Evolutionary conservation across 2,888 invertebrate species (phyloP), one percentile per base, ranked within the genome.

Genomic region (Sesamia inferens): DNA sequence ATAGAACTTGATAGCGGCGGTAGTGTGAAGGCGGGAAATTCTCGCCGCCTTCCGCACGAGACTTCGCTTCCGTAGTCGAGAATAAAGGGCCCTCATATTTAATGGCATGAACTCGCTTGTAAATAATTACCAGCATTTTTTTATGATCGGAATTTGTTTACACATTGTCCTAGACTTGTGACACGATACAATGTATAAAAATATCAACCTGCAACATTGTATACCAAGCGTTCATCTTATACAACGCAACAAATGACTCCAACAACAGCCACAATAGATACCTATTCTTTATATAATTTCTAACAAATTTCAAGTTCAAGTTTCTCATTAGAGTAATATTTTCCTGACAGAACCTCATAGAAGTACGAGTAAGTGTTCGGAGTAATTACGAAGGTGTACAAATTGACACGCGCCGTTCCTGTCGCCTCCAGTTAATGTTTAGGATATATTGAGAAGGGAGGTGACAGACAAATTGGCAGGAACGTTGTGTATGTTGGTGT

Each of bases 21-120:
- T 39, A 69, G 63, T 48, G 63, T 68, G 70, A 79, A 62, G 65
- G 74, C 80, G 84, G 87, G 78, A 88, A 87, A 74, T 82, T 74
- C 67, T 80, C 75, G 83, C 69, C 83, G 84, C 82, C 84, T 90
- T 88, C 89, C 88, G 87, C 84, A 85, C 76, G 76, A 81, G 76
- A 80, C 71, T 55, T 68, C 74, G 69, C 83, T 85, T 85, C 88
- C 86, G 85, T 65, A 78, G 39, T 54, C 54, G 59, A 71, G 74
- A 74, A 78, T 78, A 84, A 78, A 82, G 68, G 62, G 54, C 67
- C 71, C 68, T 71, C 54, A 77, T 76, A 73, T 65, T 76, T 66
- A 76, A 71, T 71, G 63, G 42, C 68, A 58, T 55, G 48, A 42
- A 65, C 57, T 58, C 63, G 65, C 57, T 22, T 58, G 48, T 65